These are phyloP conservation scores for Proteles cristata DNA, from an alignment of 2,113 vertebrate genomes.

Conservation along the genomic window DNA sequence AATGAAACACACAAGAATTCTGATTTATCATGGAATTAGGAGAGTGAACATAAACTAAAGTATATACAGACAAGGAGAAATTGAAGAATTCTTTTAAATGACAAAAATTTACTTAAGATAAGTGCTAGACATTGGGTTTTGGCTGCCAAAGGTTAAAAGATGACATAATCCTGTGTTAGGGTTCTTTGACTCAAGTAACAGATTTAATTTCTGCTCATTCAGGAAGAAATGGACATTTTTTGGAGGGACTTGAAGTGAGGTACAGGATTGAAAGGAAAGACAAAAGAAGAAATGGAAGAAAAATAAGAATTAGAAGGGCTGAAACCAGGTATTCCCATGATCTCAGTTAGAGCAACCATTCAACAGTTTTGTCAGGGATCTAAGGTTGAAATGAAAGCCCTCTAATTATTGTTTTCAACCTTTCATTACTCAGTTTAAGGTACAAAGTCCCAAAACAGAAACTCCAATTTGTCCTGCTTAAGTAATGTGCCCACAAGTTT, in stretches of 20 bases:
- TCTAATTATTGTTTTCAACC: background rate
- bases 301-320: background rate
- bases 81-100: background rate
- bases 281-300: background rate
- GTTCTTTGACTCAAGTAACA: background rate
- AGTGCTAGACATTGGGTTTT: background rate
- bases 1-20: background rate
- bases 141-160: background rate
- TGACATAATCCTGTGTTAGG: background rate
- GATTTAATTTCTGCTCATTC: conserved; percentile 30
- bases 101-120: background rate
- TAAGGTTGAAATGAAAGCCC: background rate
- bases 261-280: background rate
- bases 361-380: background rate
- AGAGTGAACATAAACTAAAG: background rate
- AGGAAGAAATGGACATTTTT: background rate
- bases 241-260: background rate
- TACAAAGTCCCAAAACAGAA: conserved; percentile 21
- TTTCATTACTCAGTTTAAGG: conserved; percentile 51
- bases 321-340: background rate
- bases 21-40: conserved; percentile 26
- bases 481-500: conserved; percentile 43
- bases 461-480: conserved; percentile 41
- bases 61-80: background rate
- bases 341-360: background rate